Evolutionary conservation across 1,140 invertebrate species (phyloP), one percentile per base, ranked within the genome.

Genomic region (Caenorhabditis remanei): DNA sequence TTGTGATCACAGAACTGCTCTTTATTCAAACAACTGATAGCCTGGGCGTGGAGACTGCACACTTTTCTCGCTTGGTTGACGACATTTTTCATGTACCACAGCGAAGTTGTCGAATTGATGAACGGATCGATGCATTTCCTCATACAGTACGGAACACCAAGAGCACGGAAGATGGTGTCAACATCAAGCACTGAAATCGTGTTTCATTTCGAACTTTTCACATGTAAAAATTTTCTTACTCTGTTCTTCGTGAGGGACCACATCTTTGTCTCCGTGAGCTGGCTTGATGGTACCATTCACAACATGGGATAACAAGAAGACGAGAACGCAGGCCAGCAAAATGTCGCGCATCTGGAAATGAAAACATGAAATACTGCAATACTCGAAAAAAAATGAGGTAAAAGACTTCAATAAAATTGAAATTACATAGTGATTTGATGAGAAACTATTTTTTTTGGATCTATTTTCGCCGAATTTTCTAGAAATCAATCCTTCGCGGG

Each of bases 121-220:
- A 84, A 84, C 55, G 83, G 83, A 48, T 84, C 83, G 32, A 84
- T 61, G 55, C 83, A 84, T 21, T 84, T 84, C 48, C 58, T 58
- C 55, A 84, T 63, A 14, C 83, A 84, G 21, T 84, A 46, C 48
- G 83, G 83, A 58, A 65, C 58, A n/a, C 83, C 83, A 21, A 84
- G 55, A 84, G 83, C 83, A 40, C 83, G 55, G 83, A 84, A 65
- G 41, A 84, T 84, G 9, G 83, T 84, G 40, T 84, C 83, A 46
- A 61, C 55, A 24, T 84, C 83, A 32, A 84, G 83, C 43, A 46
- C 83, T 84, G 16, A 84, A 61, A 48, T n/a, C 4, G n/a, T 14
- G 48, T 16, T n/a, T 41, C 48, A 16, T 83, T 83, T 55, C 4
- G 63, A 65, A 14, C 5, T 9, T 1, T 24, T 32, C 40, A 0